These are phyloP conservation scores for Lagorchestes hirsutus DNA, from an alignment of 2,797 vertebrate species.

Conservation along the genomic window DNA sequence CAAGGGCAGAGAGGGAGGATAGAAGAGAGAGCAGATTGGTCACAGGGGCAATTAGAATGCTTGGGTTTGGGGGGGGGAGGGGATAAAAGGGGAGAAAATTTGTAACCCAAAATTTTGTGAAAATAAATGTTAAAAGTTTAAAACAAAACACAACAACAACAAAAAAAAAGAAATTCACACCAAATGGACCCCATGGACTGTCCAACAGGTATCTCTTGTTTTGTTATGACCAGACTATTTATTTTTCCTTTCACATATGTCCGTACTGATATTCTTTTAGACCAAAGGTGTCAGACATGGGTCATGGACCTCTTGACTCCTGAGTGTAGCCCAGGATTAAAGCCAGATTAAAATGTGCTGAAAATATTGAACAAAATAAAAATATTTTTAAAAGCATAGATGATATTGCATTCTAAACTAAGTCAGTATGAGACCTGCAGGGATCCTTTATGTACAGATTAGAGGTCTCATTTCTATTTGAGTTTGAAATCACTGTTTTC, in stretches of 20 bases:
- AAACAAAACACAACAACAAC: too few relatives aligned
- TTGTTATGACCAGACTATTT: not conserved
- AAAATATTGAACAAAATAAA: not conserved
- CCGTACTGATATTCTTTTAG: not conserved
- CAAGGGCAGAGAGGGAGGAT: too few relatives aligned
- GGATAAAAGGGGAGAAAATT: too few relatives aligned
- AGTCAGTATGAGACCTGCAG: not conserved
- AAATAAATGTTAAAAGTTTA: too few relatives aligned
- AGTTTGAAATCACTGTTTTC: not conserved
- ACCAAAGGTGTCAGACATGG: not conserved
- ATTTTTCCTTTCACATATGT: not conserved
- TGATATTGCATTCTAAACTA: not conserved
- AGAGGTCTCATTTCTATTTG: not conserved
- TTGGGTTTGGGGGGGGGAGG: too few relatives aligned
- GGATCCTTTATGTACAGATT: not conserved
- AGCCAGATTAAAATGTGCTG: not conserved
- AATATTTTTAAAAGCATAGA: not conserved
- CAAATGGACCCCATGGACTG: not conserved
- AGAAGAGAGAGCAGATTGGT: too few relatives aligned
- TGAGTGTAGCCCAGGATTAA: not conserved
- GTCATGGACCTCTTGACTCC: not conserved
- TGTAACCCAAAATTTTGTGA: too few relatives aligned
- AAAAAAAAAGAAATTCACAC: not conserved
- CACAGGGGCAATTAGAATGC: too few relatives aligned
- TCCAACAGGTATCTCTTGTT: not conserved